Percentiles rank a stretch among this genome's conserved stretches.
Conservation (phyloP, 1,140 invertebrate species). For the Cyclargus thomasi region DNA sequence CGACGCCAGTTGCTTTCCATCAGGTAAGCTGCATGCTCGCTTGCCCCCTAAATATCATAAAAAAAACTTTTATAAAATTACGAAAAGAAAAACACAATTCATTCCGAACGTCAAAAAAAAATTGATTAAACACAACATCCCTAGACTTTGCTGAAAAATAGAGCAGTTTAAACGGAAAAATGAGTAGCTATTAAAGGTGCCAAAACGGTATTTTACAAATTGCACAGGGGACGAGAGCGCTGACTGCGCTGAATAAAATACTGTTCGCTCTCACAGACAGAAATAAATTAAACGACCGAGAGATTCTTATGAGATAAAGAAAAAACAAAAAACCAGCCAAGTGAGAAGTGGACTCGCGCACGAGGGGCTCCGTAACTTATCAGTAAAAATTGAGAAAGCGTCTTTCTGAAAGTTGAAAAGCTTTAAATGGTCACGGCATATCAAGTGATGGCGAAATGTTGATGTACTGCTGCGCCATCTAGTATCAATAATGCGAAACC, state of each 20-base stretch:
- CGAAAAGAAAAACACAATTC: background rate
- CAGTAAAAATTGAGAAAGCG: too few species aligned
- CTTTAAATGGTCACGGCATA: too few species aligned
- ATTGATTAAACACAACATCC: background rate
- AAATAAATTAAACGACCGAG: constrained; percentile 7
- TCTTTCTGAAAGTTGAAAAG: too few species aligned
- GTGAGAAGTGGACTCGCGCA: too few species aligned
- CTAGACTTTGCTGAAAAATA: background rate
- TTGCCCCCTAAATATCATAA: too few species aligned
- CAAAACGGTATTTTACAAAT: constrained; percentile 7
- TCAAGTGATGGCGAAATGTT: too few species aligned
- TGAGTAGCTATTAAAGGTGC: constrained; percentile 2
- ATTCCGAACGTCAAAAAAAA: background rate
- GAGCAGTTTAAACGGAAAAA: constrained; percentile 5
- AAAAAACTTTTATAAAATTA: background rate
- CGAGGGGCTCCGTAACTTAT: too few species aligned
- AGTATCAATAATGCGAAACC: too few species aligned
- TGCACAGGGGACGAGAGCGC: constrained; percentile 7
- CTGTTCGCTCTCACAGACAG: constrained; percentile 9
- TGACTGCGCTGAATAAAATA: constrained; percentile 1
- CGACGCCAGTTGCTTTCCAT: too few species aligned
- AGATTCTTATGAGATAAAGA: background rate
- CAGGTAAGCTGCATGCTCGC: too few species aligned
- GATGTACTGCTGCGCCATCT: too few species aligned
- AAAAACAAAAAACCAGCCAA: too few species aligned